phyloP scores from a whole-genome alignment of 2,888 invertebrate species.

The Lysandra bellargus region DNA sequence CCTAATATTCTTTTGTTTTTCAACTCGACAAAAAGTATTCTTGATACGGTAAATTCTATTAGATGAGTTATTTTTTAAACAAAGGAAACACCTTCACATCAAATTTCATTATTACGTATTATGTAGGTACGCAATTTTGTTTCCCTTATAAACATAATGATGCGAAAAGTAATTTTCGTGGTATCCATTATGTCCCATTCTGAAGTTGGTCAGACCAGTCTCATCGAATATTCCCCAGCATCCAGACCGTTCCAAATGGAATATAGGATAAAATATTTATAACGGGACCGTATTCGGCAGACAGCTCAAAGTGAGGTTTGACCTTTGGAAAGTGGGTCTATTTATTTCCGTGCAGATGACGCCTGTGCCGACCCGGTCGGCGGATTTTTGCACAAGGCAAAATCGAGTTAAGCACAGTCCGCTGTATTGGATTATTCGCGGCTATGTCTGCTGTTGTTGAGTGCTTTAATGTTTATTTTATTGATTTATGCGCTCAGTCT shows the following conservation, averaged over 20 bases:
- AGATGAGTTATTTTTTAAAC: background rate
- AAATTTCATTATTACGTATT: background rate
- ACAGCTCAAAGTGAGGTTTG: conserved; percentile 35
- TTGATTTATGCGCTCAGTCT: background rate
- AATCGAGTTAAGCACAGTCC: conserved; percentile 34
- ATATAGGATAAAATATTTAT: conserved; percentile 45
- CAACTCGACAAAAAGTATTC: background rate
- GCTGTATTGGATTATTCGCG: conserved; percentile 32
- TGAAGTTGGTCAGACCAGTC: conserved; percentile 36
- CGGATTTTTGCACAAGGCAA: conserved; percentile 36
- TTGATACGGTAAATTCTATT: background rate
- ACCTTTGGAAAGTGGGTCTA: conserved; percentile 40
- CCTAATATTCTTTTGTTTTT: background rate
- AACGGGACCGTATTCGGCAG: conserved; percentile 40
- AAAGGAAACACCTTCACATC: background rate
- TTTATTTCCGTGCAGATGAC: conserved; percentile 41
- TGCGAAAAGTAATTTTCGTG: conserved; percentile 13
- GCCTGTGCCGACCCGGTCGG: conserved; percentile 31
- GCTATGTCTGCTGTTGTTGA: conserved; percentile 26
- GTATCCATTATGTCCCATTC: conserved; percentile 36
- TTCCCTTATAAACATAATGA: background rate
- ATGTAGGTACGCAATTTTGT: background rate
- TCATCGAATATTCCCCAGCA: conserved; percentile 39
- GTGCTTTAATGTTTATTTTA: background rate
- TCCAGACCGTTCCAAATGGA: conserved; percentile 40